Evolutionary conservation across 2,888 invertebrate genomes (phyloP).

Genomic region (Acanthococcus lagerstroemiae): DNA sequence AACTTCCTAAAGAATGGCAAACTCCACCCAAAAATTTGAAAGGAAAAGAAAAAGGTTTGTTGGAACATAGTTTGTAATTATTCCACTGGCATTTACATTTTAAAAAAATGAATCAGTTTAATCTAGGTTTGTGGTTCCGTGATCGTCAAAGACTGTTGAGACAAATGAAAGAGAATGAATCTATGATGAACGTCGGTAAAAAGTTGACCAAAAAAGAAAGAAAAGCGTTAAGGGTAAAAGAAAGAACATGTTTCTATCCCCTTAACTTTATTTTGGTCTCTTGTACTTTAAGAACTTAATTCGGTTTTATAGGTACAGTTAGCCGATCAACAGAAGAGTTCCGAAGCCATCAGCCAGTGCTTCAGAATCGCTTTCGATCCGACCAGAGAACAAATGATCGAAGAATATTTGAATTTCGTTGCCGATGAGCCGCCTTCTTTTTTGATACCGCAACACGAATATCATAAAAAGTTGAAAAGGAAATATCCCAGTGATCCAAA

Average conservation of each 20-base stretch:
- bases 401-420: slow-evolving; percentile 2
- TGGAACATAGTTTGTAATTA: neutral
- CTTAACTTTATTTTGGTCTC: neutral
- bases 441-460: neutral
- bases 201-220: slow-evolving; percentile 9
- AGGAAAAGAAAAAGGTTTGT: slow-evolving; percentile 18
- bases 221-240: neutral
- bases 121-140: slow-evolving; percentile 9
- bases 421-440: slow-evolving; percentile 5
- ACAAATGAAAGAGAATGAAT: too few species aligned
- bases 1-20: slow-evolving; percentile 7
- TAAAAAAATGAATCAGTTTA: neutral
- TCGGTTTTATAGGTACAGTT: slow-evolving; percentile 18
- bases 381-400: slow-evolving; percentile 3
- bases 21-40: slow-evolving; percentile 10
- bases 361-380: slow-evolving; percentile 14
- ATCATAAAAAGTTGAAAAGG: slow-evolving; percentile 11
- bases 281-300: neutral
- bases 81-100: neutral
- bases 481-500: neutral
- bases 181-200: neutral
- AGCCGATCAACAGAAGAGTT: slow-evolving; percentile 21
- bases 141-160: neutral
- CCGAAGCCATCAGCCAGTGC: neutral
- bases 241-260: neutral